Percentiles rank a stretch among this genome's conserved stretches.
Evolutionary conservation across 2,888 invertebrate genomes (phyloP).

Genomic region (Erynnis tages): DNA sequence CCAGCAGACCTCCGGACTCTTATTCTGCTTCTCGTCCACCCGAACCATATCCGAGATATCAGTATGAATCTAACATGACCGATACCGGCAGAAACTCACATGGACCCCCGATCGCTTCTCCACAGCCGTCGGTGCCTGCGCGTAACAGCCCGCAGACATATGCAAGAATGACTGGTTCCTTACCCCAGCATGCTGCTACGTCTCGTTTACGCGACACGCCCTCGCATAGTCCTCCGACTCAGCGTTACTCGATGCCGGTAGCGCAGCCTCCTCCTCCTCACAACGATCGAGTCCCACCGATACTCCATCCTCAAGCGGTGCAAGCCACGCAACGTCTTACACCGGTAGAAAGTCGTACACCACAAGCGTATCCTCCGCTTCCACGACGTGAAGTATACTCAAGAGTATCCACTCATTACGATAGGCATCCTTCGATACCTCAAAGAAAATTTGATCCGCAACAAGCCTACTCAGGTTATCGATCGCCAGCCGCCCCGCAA

Average conservation of each 20-base stretch:
- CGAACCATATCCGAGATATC: slow-evolving; percentile 62
- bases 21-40: slow-evolving; percentile 66
- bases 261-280: slow-evolving; percentile 65
- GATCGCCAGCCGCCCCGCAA: slow-evolving; percentile 52
- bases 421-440: slow-evolving; percentile 57
- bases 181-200: slow-evolving; percentile 61
- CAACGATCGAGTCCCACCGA: slow-evolving; percentile 74
- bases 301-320: slow-evolving; percentile 65
- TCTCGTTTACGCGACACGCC: slow-evolving; percentile 60
- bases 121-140: slow-evolving; percentile 60
- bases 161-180: slow-evolving; percentile 59
- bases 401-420: slow-evolving; percentile 58
- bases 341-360: slow-evolving; percentile 51
- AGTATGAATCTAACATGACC: slow-evolving; percentile 55
- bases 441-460: slow-evolving; percentile 71
- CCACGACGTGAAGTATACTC: slow-evolving; percentile 60
- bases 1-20: slow-evolving; percentile 66
- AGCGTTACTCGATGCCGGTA: slow-evolving; percentile 56
- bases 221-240: slow-evolving; percentile 58
- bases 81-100: slow-evolving; percentile 57
- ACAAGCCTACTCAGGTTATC: slow-evolving; percentile 70
- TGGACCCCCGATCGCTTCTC: slow-evolving; percentile 54
- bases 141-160: slow-evolving; percentile 71
- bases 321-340: slow-evolving; percentile 53
- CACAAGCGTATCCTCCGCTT: slow-evolving; percentile 55